phyloP scores from a whole-genome alignment of 2,113 vertebrate species.

The Callorhinus ursinus region DNA sequence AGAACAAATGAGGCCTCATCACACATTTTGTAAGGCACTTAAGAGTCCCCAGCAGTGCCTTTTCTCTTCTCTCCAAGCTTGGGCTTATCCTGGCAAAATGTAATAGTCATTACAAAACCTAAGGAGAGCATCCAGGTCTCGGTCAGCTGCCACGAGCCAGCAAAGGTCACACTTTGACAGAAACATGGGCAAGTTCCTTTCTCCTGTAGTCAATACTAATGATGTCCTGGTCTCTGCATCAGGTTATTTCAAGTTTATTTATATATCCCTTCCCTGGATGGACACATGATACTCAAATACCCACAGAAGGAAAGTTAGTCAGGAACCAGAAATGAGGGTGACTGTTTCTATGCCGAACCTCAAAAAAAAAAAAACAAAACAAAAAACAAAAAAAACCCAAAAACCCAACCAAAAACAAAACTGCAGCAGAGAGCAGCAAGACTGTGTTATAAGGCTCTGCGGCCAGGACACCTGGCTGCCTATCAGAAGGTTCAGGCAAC shows the following conservation, averaged over 20 bases:
- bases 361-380: not conserved
- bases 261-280: not conserved
- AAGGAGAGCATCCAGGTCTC: not conserved
- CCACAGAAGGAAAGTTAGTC: not conserved
- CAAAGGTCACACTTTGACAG: not conserved
- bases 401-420: not conserved
- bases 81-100: not conserved
- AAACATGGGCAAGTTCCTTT: not conserved
- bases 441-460: not conserved
- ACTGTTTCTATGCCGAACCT: not conserved
- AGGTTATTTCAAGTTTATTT: conserved; percentile 4
- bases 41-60: not conserved
- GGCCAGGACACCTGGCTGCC: not conserved
- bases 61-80: not conserved
- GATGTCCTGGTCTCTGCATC: not conserved
- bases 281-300: not conserved
- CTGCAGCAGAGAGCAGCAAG: not conserved
- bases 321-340: not conserved
- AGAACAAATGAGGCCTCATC: not conserved
- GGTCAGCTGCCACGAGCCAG: not conserved
- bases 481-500: not conserved
- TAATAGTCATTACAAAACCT: not conserved
- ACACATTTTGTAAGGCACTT: not conserved
- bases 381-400: not conserved
- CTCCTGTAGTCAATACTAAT: not conserved